Conservation (phyloP, 2,888 invertebrate species). For the Neoscelio sp. region DNA sequence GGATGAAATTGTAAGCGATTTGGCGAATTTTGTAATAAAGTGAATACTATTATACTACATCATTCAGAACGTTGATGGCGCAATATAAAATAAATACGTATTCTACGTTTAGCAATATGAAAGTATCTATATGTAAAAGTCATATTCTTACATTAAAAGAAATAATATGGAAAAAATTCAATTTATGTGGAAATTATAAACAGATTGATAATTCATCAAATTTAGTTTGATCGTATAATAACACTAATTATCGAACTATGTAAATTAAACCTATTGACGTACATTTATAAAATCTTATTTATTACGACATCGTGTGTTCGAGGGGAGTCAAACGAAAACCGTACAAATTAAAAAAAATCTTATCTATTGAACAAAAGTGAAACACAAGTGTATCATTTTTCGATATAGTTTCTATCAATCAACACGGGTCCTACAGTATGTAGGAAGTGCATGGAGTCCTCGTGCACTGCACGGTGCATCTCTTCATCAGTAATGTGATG, state of each 20-base stretch:
- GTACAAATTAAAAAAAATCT: too few species aligned
- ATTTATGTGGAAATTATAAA: slow-evolving; percentile 1
- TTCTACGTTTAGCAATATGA: slow-evolving; percentile 35
- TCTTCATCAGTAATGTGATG: too few species aligned
- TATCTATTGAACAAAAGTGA: too few species aligned
- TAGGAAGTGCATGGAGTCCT: too few species aligned
- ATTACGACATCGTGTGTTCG: too few species aligned
- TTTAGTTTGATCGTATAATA: slow-evolving; percentile 27
- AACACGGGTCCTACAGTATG: too few species aligned
- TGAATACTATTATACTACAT: not conserved
- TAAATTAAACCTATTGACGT: slow-evolving; percentile 42
- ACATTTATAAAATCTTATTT: slow-evolving; percentile 12
- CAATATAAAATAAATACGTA: slow-evolving; percentile 34
- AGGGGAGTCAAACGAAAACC: too few species aligned
- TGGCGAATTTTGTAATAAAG: too few species aligned
- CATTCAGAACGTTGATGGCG: slow-evolving; percentile 18
- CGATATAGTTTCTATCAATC: too few species aligned
- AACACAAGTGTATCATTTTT: too few species aligned
- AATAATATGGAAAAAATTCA: slow-evolving; percentile 28
- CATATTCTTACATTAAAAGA: slow-evolving; percentile 5
- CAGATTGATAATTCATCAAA: slow-evolving; percentile 5
- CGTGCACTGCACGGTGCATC: too few species aligned
- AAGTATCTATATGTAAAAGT: slow-evolving; percentile 36
- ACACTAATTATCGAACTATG: slow-evolving; percentile 30
- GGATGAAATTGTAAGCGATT: too few species aligned